These are phyloP conservation scores for Drosophila novamexicana DNA, from an alignment of 1,140 invertebrate genomes.

Conservation along the genomic window DNA sequence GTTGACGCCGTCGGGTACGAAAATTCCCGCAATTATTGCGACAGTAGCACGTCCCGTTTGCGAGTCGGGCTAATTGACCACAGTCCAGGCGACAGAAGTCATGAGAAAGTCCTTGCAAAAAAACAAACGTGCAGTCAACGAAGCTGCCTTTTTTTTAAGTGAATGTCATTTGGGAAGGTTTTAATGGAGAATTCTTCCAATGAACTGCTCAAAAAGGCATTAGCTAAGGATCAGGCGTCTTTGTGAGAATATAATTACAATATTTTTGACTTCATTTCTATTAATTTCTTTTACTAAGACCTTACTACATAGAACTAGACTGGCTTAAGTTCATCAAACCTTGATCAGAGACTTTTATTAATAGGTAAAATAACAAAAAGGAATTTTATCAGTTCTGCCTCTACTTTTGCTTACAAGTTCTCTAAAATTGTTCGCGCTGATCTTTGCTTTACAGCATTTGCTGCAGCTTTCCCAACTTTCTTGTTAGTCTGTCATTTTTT, in stretches of 20 bases:
- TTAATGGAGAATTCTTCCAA: background rate
- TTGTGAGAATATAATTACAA: too few relatives aligned
- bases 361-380: too few relatives aligned
- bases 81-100: slow-evolving; percentile 34
- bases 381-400: too few relatives aligned
- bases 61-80: slow-evolving; percentile 35
- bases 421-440: too few relatives aligned
- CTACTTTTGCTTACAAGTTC: too few relatives aligned
- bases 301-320: too few relatives aligned
- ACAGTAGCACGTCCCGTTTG: slow-evolving; percentile 26
- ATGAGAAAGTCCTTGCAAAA: slow-evolving; percentile 28
- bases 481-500: background rate
- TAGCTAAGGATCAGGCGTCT: background rate
- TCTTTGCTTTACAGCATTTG: background rate
- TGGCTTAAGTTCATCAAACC: too few relatives aligned
- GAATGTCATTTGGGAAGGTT: background rate
- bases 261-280: too few relatives aligned
- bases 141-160: background rate
- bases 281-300: too few relatives aligned
- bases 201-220: background rate
- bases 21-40: slow-evolving; percentile 28
- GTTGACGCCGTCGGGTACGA: slow-evolving; percentile 25
- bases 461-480: background rate
- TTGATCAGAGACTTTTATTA: too few relatives aligned
- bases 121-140: background rate